Base-by-base conservation (phyloP, 2,113 vertebrate species). In the Grammomys surdaster region DNA sequence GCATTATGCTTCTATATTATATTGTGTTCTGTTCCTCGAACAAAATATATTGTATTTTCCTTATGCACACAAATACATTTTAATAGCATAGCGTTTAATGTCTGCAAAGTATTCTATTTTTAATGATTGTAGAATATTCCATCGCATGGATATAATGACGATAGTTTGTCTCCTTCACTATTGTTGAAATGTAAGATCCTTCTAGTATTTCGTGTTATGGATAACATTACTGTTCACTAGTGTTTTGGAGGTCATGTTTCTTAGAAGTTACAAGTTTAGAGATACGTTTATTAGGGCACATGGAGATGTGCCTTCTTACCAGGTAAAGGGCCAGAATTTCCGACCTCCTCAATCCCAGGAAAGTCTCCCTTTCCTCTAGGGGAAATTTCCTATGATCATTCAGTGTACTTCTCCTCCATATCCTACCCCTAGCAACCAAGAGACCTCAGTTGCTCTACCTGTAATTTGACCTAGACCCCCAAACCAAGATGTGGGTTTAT, bases 21-120 rank as follows among this genome's bases (percentile, higher is more conserved):
- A 93, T 33, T 40, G 11, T 85, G 9, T 65, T 78, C 36, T 93
- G 88, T 93, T 94, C 58, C 48, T 91, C 96, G 65, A 95, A 78
- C 7, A 93, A 96, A 84, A 60, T 77, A 40, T 72, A 80, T 46
- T 69, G 13, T 67, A 80, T 89, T 96, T 95, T 90, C 33, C 11
- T 93, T 48, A 46, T 93, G 24, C 22, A 84, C 48, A 85, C 36
- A 84, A 91, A 70, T 70, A 87, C 85, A 48, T 10, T 88, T 89
- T 48, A 58, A 36, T 70, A 78, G 28, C 70, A 70, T 60, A 2
- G 48, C 93, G 94, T 87, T 94, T 91, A 91, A 89, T 89, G 84
- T 40, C 46, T 90, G 4, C 13, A 78, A 60, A 65, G 40, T 40
- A 69, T 87, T 82, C 36, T 17, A 85, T 93, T 92, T 91, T 95